Evolutionary conservation across 2,888 invertebrate genomes (phyloP), one percentile per base, ranked within the genome.

Genomic region (Leptinotarsa haldemani): DNA sequence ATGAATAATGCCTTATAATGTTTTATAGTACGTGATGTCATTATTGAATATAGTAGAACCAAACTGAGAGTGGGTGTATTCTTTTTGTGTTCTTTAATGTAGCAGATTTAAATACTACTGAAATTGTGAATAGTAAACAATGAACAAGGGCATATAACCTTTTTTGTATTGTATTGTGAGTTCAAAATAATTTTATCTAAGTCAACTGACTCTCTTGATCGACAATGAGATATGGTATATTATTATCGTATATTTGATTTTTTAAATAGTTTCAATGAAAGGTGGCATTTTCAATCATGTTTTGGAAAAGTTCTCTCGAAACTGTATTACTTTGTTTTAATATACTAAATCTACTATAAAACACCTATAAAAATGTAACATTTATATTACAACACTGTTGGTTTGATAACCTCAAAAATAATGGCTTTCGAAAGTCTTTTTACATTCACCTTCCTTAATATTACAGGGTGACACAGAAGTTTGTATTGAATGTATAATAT

Each of bases 311-410:
- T 53, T 48, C 65, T 71, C 58, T 74, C 65, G 71, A 65, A 76
- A 65, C 69, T 74, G 71, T 74, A 78, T 73, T 67, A 74, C 72
- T 79, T 76, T 74, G 76, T 73, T 77, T 74, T 52, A 66, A 66
- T 66, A n/a, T 68, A 65, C 75, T 79, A 80, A 40, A 80, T 78
- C 83, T 84, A 84, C 82, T 84, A 85, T 84, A 83, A 83, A 83
- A 86, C 86, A 86, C 83, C 84, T 85, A 86, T 84, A 85, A 85
- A 84, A 85, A 84, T 83, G 82, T 81, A 86, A 86, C 84, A 85
- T 84, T 84, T 86, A 86, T 86, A 85, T 86, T 86, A 86, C 85
- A 86, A 84, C 83, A 85, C 82, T 81, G 80, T 61, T 12, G 61
- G 61, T 53, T 78, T 78, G 80, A 78, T 79, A 81, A 79, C 78